Percentiles rank a stretch among this genome's conserved stretches.
Conservation (phyloP, 2,113 vertebrate species). For the Ceyx margarethae region DNA sequence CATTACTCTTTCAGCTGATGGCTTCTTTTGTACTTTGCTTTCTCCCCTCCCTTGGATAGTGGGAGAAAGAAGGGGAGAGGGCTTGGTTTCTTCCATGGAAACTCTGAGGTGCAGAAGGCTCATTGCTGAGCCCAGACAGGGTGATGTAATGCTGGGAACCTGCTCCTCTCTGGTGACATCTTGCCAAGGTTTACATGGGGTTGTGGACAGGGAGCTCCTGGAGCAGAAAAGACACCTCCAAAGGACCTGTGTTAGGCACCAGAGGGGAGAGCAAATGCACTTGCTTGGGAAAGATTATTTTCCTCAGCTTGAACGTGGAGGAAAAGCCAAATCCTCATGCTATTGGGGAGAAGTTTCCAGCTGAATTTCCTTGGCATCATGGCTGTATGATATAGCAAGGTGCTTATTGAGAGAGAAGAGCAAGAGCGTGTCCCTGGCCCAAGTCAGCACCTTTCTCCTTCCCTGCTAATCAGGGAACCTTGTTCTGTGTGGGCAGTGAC, state of each 20-base stretch:
- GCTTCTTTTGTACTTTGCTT: not conserved
- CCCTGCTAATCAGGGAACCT: not conserved
- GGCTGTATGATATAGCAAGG: not conserved
- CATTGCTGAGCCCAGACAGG: conserved; percentile 43
- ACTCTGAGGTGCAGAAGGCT: conserved; percentile 65
- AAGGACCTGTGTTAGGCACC: not conserved
- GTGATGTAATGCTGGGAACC: conserved; percentile 72
- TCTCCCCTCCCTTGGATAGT: not conserved
- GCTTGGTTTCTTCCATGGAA: conserved; percentile 69
- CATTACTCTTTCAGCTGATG: not conserved
- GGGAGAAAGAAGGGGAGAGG: conserved; percentile 21
- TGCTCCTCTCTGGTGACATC: conserved; percentile 62
- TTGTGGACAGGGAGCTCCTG: not conserved
- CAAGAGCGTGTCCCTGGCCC: not conserved
- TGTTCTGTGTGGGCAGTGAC: not conserved
- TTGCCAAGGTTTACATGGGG: conserved; percentile 37
- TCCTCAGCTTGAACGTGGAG: not conserved
- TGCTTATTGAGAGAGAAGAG: not conserved
- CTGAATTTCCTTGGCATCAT: not conserved
- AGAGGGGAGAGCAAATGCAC: not conserved
- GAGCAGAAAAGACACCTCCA: not conserved
- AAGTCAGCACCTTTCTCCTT: not conserved
- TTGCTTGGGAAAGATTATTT: not conserved
- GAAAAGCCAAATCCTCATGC: not conserved
- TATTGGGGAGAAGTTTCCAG: conserved; percentile 34